Conservation (phyloP, 2,888 invertebrate species). For the Torymus texanus region DNA sequence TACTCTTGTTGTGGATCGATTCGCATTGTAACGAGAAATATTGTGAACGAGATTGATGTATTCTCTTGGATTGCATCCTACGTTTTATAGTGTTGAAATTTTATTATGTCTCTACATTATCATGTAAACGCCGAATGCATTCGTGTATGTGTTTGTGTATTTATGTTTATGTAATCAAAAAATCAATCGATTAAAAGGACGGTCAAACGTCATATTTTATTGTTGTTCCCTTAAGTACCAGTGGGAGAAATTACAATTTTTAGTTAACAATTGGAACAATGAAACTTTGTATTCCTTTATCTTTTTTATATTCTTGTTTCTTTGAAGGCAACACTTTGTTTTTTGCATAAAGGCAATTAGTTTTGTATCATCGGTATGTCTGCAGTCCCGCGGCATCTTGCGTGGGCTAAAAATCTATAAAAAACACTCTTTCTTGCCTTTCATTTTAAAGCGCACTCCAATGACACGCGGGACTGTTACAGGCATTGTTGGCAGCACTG, state of each 20-base stretch:
- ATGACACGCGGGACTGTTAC: slow-evolving; percentile 61
- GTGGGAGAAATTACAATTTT: slow-evolving; percentile 67
- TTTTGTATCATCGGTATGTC: slow-evolving; percentile 75
- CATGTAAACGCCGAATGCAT: no score
- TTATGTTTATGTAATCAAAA: slow-evolving; percentile 4
- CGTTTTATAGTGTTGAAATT: background rate
- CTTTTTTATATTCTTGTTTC: slow-evolving; percentile 65
- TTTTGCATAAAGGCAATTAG: slow-evolving; percentile 73
- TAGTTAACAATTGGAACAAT: slow-evolving; percentile 63
- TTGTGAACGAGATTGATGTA: background rate
- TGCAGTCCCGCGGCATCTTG: slow-evolving; percentile 67
- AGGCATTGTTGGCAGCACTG: slow-evolving; percentile 75
- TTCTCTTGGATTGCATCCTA: background rate
- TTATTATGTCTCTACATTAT: background rate
- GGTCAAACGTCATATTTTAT: slow-evolving; percentile 24
- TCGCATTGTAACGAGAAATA: slow-evolving; percentile 19
- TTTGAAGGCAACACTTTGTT: slow-evolving; percentile 74
- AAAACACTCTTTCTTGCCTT: slow-evolving; percentile 18
- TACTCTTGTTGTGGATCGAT: slow-evolving; percentile 40
- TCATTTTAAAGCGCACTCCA: slow-evolving; percentile 29
- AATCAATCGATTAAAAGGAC: slow-evolving; percentile 33
- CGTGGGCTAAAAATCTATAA: slow-evolving; percentile 25
- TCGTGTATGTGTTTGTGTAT: background rate
- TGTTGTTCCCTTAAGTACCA: slow-evolving; percentile 70
- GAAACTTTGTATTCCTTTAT: slow-evolving; percentile 64